These are phyloP conservation scores for Iphiclides podalirius DNA, from an alignment of 2,888 invertebrate genomes.

Conservation along the genomic window DNA sequence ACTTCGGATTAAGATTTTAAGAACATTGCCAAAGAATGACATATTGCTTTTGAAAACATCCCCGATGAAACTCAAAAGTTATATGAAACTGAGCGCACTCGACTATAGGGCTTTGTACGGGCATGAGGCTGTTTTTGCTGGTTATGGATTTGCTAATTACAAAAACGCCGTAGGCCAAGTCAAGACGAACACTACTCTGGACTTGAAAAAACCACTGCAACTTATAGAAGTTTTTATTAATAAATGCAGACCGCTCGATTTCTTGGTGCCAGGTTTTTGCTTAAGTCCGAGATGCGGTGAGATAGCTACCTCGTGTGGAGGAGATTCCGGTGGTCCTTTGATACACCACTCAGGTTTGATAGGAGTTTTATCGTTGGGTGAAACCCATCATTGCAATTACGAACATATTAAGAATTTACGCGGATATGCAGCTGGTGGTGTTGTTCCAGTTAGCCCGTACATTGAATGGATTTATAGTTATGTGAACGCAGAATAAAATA, in stretches of 20 bases:
- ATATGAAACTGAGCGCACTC: constrained; percentile 7
- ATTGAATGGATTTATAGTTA: constrained; percentile 11
- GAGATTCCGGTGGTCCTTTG: constrained; percentile 15
- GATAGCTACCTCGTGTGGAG: not conserved
- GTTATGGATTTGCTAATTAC: constrained; percentile 1
- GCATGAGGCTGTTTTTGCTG: constrained; percentile 9
- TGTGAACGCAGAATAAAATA: no score
- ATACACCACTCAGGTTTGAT: constrained; percentile 12
- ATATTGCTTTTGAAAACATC: not conserved
- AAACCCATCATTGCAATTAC: constrained; percentile 1
- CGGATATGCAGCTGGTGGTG: not conserved
- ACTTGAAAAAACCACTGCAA: constrained; percentile 11
- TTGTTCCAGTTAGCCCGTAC: constrained; percentile 2
- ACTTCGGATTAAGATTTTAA: not conserved
- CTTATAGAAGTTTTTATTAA: not conserved
- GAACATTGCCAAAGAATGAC: not conserved
- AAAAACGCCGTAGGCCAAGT: not conserved
- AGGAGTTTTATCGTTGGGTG: not conserved
- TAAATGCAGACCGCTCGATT: not conserved
- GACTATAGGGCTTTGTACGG: constrained; percentile 7
- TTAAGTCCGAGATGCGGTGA: constrained; percentile 4
- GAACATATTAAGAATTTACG: not conserved
- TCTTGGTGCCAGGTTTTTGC: not conserved
- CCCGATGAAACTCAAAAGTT: constrained; percentile 6
- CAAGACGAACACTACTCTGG: not conserved